Conservation (phyloP, 30 jellyfish, hydroid and myxozoan species). For the Aurelia sp. region DNA sequence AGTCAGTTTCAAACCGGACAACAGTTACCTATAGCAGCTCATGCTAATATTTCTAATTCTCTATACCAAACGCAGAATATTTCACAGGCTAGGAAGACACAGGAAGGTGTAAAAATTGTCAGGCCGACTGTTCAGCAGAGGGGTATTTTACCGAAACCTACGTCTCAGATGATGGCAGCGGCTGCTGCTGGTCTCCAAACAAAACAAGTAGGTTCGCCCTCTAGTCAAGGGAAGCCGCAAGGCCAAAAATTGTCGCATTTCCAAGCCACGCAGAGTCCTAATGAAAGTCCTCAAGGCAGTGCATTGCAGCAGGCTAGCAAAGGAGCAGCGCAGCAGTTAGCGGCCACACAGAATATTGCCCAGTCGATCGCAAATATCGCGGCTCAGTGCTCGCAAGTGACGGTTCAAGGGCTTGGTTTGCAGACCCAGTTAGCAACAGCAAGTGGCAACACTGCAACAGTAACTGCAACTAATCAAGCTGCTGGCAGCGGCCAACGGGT, state of each 20-base stretch:
- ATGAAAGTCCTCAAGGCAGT: slow-evolving; percentile 29
- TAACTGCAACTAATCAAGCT: neutral
- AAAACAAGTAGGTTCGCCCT: too few relatives aligned
- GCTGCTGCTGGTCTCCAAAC: slow-evolving; percentile 4
- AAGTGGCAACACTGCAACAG: too few relatives aligned
- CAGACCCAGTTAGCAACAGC: too few relatives aligned
- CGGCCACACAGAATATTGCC: slow-evolving; percentile 10
- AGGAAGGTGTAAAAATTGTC: slow-evolving; percentile 37
- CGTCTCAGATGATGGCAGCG: neutral
- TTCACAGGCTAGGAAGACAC: slow-evolving; percentile 9
- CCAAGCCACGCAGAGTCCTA: slow-evolving; percentile 42
- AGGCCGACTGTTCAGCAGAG: slow-evolving; percentile 66
- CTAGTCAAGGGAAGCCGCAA: neutral
- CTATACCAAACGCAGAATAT: slow-evolving; percentile 1
- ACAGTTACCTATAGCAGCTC: neutral
- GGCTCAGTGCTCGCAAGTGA: neutral
- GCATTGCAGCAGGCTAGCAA: slow-evolving; percentile 26
- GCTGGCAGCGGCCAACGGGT: neutral
- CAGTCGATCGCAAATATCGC: slow-evolving; percentile 26
- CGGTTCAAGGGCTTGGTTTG: too few relatives aligned
- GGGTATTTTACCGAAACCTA: slow-evolving; percentile 25
- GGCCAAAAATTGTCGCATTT: slow-evolving; percentile 45
- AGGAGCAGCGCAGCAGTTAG: slow-evolving; percentile 7
- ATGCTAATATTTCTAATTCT: neutral
- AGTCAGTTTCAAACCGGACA: neutral